Evolutionary conservation across 2,113 vertebrate species (phyloP), one percentile per base, ranked within the genome.

Genomic region (Myrmecobius fasciatus): DNA sequence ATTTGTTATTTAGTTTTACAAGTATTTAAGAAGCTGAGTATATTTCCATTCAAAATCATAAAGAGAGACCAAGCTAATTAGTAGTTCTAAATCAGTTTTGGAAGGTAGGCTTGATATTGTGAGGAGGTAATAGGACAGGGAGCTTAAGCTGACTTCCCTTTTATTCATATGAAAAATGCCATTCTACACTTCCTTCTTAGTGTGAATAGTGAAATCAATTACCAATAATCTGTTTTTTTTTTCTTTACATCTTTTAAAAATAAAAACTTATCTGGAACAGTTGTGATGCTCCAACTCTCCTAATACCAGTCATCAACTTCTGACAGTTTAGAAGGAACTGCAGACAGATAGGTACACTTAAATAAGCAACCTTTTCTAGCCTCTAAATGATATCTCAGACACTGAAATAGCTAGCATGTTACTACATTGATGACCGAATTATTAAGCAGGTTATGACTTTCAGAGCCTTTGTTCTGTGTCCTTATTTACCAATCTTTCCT

Each of bases 1-100:
- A 90, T 97, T 47, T 91, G 26, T 95, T 96, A n/a, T 97, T 92
- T 93, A 95, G 47, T 92, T 97, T 54, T 93, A 96, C 48, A 94
- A 89, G 94, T 96, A 96, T 93, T 95, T 97, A 97, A 93, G 90
- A 97, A 97, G 28, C 51, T 95, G 97, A 95, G 14, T 25, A 94
- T 94, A 94, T 96, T 97, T 95, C 67, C 28, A 60, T 95, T 0
- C 0, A 96, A 98, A 98, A 97, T 26, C 31, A 96, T 52, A 96
- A 96, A 97, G 67, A 95, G 31, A 6, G 67, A 91, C 56, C 96
- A 96, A 48, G 36, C 56, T 97, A 97, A 97, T 98, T 98, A 98
- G 94, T 52, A 91, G 91, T 94, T 98, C 10, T 28, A 36, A 96
- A 93, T 96, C 91, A 97, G 49, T 26, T 95, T 56, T 1, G 3